These are phyloP conservation scores for Rutpela maculata DNA, from an alignment of 2,888 invertebrate genomes.

Conservation along the genomic window DNA sequence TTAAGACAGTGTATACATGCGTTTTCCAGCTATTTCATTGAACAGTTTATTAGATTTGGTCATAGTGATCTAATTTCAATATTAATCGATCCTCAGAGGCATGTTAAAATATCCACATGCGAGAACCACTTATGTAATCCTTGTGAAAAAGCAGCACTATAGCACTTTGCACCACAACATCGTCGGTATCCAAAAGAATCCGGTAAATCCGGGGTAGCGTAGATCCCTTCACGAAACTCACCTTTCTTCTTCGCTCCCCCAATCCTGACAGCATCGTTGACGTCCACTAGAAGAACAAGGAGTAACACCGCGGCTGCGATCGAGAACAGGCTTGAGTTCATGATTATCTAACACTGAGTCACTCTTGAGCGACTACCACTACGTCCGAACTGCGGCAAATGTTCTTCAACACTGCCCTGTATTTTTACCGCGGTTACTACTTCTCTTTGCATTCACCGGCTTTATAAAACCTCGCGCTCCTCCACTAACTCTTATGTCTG, in stretches of 20 bases:
- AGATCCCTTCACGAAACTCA: slow-evolving; percentile 39
- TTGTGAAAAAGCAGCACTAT: slow-evolving; percentile 22
- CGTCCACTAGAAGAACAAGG: slow-evolving; percentile 40
- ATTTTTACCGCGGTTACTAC: slow-evolving; percentile 54
- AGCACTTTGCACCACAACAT: slow-evolving; percentile 38
- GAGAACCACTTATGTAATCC: slow-evolving; percentile 28
- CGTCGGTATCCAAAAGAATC: slow-evolving; percentile 21
- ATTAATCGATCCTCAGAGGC: neutral
- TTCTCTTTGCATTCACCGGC: slow-evolving; percentile 49
- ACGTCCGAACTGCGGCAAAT: slow-evolving; percentile 41
- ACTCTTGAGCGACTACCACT: slow-evolving; percentile 49
- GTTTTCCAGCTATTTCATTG: neutral
- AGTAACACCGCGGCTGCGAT: slow-evolving; percentile 38
- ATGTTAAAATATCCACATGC: slow-evolving; percentile 14
- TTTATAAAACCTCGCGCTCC: slow-evolving; percentile 56
- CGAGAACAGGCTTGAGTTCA: slow-evolving; percentile 44
- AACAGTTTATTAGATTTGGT: no score
- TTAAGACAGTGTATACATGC: neutral
- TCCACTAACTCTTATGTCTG: slow-evolving; percentile 49
- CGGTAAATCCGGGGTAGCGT: slow-evolving; percentile 28
- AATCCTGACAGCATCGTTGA: slow-evolving; percentile 45
- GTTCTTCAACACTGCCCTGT: slow-evolving; percentile 53
- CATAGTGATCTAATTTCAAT: slow-evolving; percentile 16
- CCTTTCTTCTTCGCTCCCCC: slow-evolving; percentile 44
- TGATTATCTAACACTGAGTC: slow-evolving; percentile 51